Evolutionary conservation across 2,888 invertebrate genomes (phyloP), one percentile per base, ranked within the genome.

Genomic region (Fragum fragum): DNA sequence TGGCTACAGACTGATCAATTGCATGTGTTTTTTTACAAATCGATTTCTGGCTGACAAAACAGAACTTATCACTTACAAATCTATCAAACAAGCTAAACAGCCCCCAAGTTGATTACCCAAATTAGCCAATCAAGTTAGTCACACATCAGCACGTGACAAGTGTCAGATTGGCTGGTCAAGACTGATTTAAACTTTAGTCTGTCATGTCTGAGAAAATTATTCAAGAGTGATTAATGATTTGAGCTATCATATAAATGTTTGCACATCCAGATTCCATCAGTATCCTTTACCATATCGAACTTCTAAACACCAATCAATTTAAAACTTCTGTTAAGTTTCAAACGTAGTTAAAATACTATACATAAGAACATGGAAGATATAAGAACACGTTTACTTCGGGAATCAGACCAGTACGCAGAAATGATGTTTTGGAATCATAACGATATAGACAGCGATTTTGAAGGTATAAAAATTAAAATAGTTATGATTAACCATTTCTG

Each of bases 361-460:
- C 18, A 18, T 9, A 18, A 47, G 14, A 57, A n/a, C 7, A 57
- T 57, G 57, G 57, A 57, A n/a, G 57, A n/a, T 5, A 7, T 23
- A 26, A 26, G 18, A 11, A 26, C 57, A 57, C 2, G 26, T 7
- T 14, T 57, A 23, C 26, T 57, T 11, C 23, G 23, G 26, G 57
- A 57, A 23, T 57, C 57, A 5, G 57, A 57, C 26, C 57, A 57
- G 14, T 57, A 57, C 14, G 57, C 57, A 21, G 57, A 57, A 57
- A 26, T 6, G 23, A 7, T 57, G 57, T 26, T 57, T 14, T 57
- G 57, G 57, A 23, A 57, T 26, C 2, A 57, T 14, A 26, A 57
- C 26, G 7, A 23, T 23, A 3, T 21, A 7, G 26, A 57, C 3
- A 57, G 57, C 7, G 57, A 57, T 14, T 57, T 21, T 21, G 57